Evolutionary conservation across 2,888 invertebrate species (phyloP), one percentile per base, ranked within the genome.

Genomic region (Scrobipalpa costella): DNA sequence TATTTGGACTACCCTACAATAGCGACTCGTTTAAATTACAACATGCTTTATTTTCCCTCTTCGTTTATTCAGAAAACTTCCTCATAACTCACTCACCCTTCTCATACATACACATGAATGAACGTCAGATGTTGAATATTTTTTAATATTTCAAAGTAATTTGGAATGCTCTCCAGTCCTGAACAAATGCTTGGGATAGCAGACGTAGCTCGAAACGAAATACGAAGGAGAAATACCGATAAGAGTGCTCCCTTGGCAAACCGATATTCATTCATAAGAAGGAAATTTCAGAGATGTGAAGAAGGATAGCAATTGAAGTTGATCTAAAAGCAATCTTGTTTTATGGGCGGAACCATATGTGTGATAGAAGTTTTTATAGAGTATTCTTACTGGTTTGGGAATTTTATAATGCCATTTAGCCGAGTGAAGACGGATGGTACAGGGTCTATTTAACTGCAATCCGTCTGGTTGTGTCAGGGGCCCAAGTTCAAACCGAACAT

Each of bases 91-190:
- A 44, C 15, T 44, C 44, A 44, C n/a, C 15, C 15, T n/a, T 44
- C 44, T 44, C 44, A 44, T 44, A 44, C n/a, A 44, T 44, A 44
- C 15, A 44, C 44, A 44, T 44, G 44, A 44, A 44, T 44, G 44
- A 44, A 15, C 44, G 15, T 44, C n/a, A 15, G 44, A 15, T 15
- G 15, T 3, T 15, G 44, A 44, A 44, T 44, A 44, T 44, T 44
- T 44, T 44, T 44, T 44, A 44, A 44, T 44, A 44, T 44, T 44
- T 44, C 15, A 44, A 44, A 44, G 44, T 44, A 44, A 44, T 44
- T 44, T 44, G 15, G 44, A 44, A 44, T 44, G 15, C 44, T 44
- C 44, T 44, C 44, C 44, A 27, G 52, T 15, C 15, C 40, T n/a
- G 62, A n/a, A 27, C 44, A 44, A 44, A 44, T 44, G 44, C 15